Base-by-base conservation (phyloP, 2,888 invertebrate genomes). In the Cancer borealis region DNA sequence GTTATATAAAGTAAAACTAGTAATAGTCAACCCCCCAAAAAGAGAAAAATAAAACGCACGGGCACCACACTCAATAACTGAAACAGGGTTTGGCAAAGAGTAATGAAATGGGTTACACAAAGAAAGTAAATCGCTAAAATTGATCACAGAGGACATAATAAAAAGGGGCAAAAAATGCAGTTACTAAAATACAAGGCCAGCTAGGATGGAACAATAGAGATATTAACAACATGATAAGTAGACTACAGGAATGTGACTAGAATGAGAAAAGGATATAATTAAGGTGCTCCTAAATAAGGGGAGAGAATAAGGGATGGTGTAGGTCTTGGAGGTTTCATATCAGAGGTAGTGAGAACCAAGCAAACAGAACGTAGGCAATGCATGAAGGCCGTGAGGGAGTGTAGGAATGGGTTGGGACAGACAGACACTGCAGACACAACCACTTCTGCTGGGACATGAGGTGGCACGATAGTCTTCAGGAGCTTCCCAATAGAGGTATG, bases 381-480 rank as follows among this genome's bases (percentile, higher is more conserved):
- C 39, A 84, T 39, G 84, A 84, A 84, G 84, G 84, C 84, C 2
- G 84, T 84, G 39, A 84, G 84, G 84, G 84, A 84, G 39, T 84
- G 84, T 39, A 84, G 39, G 8, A 84, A 14, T 30, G 84, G 84
- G 84, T 39, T 84, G 84, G 84, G 84, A 84, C 84, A 84, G 14
- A 30, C 14, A 39, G 84, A 84, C 84, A 84, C 84, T 8, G 84
- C 84, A 84, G 84, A 84, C 39, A 84, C 84, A 14, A 84, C 84
- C 39, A 84, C 84, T 8, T 84, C 84, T 30, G 84, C 84, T 39
- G 84, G 17, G 14, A 84, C 84, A 84, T 39, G 39, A 0, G 84
- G 39, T 10, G 84, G 84, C 84, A 84, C 39, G 10, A 39, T 10
- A 14, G 30, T 39, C 39, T 12, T 30, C 30, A 84, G 84, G 39